Conservation (phyloP, 2,797 vertebrate species). For the Lepus oiostolus region DNA sequence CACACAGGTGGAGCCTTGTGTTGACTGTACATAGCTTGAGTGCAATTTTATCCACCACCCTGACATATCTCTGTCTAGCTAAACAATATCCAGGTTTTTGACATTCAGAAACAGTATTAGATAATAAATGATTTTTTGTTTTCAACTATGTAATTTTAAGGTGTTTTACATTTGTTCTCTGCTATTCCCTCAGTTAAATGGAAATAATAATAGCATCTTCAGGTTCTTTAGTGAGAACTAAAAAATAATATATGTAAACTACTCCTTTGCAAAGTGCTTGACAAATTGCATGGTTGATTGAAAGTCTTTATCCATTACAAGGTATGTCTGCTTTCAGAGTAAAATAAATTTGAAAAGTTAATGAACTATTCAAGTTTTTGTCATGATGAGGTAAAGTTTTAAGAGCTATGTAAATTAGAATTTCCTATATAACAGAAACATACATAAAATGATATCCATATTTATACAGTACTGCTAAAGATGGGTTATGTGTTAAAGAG, state of each 20-base stretch:
- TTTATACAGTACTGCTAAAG: not conserved
- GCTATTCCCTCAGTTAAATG: not conserved
- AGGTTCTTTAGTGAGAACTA: not conserved
- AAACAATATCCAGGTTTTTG: not conserved
- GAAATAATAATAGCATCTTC: not conserved
- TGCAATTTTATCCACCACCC: too few species aligned
- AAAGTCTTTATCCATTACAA: not conserved
- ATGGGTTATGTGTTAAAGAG: not conserved
- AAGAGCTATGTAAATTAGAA: not conserved
- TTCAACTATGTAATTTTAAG: not conserved
- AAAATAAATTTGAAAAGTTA: constrained; percentile 20
- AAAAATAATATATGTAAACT: not conserved
- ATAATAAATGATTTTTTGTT: not conserved
- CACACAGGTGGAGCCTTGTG: not conserved
- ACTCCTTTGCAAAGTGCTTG: not conserved
- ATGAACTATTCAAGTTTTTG: not conserved
- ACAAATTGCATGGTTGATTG: not conserved
- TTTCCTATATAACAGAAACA: not conserved
- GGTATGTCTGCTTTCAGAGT: not conserved
- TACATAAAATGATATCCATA: not conserved
- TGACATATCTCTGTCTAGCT: not conserved
- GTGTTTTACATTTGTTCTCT: not conserved
- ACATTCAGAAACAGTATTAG: not conserved
- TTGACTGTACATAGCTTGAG: not conserved
- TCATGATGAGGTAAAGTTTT: not conserved